Percentiles rank a stretch among this genome's conserved stretches.
These are phyloP conservation scores for Rhynchophorus ferrugineus DNA, from an alignment of 1,140 invertebrate species.

Conservation along the genomic window DNA sequence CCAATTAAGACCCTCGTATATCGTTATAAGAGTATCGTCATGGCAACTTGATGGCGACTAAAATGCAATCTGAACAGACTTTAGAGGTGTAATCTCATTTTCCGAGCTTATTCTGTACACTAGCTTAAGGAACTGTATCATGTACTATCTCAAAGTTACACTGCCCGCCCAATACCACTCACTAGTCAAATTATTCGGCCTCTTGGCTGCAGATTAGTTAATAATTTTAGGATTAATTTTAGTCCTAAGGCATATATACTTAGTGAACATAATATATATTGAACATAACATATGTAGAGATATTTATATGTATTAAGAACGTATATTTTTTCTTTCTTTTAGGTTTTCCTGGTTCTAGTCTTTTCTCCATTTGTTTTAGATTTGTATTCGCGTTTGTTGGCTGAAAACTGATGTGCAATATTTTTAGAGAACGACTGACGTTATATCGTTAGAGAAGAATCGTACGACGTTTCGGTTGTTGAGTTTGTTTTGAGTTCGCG, in stretches of 20 bases:
- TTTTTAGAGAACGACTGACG: slow-evolving; percentile 37
- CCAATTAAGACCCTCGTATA: too few relatives aligned
- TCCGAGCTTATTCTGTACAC: too few relatives aligned
- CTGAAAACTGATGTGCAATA: slow-evolving; percentile 40
- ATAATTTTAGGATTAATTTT: slow-evolving; percentile 37
- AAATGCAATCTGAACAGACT: too few relatives aligned
- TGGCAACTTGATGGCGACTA: too few relatives aligned
- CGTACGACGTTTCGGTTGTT: background rate
- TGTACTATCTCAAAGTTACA: slow-evolving; percentile 5
- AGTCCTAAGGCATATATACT: slow-evolving; percentile 36
- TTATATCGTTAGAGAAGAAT: slow-evolving; percentile 23
- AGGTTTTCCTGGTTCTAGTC: too few relatives aligned
- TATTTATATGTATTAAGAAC: slow-evolving; percentile 28
- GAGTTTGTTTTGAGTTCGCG: slow-evolving; percentile 5
- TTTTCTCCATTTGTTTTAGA: too few relatives aligned
- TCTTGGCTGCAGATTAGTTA: slow-evolving; percentile 35
- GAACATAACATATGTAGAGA: slow-evolving; percentile 36
- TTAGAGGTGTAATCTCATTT: too few relatives aligned
- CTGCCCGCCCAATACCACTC: slow-evolving; percentile 35
- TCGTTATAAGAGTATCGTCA: too few relatives aligned
- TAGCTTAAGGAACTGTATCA: too few relatives aligned
- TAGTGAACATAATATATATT: slow-evolving; percentile 39
- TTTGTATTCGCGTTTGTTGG: slow-evolving; percentile 27
- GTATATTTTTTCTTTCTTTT: slow-evolving; percentile 19
- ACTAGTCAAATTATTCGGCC: slow-evolving; percentile 42